phyloP scores from a whole-genome alignment of 2,888 invertebrate species.

The Amphipyra berbera region DNA sequence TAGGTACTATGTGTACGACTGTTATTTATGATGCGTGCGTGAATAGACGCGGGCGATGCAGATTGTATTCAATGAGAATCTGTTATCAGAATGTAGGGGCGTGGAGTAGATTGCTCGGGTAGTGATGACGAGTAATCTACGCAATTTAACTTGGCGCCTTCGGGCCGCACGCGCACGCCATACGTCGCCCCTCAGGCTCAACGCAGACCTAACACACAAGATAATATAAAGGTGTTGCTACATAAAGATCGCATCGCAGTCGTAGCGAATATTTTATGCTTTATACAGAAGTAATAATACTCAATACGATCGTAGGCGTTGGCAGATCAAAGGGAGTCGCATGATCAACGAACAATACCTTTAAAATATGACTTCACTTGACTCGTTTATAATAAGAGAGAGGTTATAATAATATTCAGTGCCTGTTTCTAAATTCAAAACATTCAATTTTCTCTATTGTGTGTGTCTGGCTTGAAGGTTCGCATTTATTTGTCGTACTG shows the following conservation, averaged over 20 bases:
- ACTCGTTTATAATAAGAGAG: slow-evolving; percentile 39
- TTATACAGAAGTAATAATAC: slow-evolving; percentile 35
- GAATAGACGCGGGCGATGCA: slow-evolving; percentile 23
- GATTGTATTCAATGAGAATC: slow-evolving; percentile 67
- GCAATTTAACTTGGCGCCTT: slow-evolving; percentile 49
- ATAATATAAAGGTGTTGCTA: slow-evolving; percentile 50
- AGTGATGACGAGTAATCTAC: slow-evolving; percentile 67
- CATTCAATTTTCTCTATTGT: slow-evolving; percentile 37
- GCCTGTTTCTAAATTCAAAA: slow-evolving; percentile 24
- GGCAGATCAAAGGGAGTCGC: slow-evolving; percentile 43
- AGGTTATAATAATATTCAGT: slow-evolving; percentile 42
- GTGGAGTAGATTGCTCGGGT: slow-evolving; percentile 53
- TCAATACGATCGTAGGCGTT: slow-evolving; percentile 45
- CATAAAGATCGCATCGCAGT: slow-evolving; percentile 47
- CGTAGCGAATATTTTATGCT: slow-evolving; percentile 28
- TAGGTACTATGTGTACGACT: slow-evolving; percentile 37
- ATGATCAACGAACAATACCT: slow-evolving; percentile 38
- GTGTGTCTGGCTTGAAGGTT: slow-evolving; percentile 6
- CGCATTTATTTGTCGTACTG: slow-evolving; percentile 5
- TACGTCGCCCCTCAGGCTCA: slow-evolving; percentile 33
- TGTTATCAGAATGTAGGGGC: slow-evolving; percentile 56
- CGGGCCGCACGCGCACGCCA: slow-evolving; percentile 47
- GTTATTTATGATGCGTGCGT: slow-evolving; percentile 32
- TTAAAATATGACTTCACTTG: slow-evolving; percentile 37
- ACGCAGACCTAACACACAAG: slow-evolving; percentile 36